Conservation (phyloP, 1,140 invertebrate genomes). For the Ceratosolen solmsi region DNA sequence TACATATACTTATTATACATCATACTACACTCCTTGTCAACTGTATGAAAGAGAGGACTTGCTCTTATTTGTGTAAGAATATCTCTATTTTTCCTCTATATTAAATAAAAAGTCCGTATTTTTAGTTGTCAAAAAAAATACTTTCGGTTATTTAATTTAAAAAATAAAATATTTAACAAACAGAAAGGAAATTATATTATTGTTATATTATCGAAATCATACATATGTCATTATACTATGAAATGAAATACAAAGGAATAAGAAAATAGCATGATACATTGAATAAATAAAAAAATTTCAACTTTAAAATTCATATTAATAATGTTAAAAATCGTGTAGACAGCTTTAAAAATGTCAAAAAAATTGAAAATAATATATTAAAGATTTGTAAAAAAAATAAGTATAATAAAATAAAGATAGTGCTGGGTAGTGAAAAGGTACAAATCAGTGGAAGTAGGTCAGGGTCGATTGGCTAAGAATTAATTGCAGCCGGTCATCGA, state of each 20-base stretch:
- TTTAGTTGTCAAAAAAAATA: conserved; percentile 19
- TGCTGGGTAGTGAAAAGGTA: neutral
- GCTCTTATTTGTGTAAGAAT: neutral
- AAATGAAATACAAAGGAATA: no score
- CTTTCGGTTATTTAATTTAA: no score
- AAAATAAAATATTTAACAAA: no score
- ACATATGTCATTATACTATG: no score
- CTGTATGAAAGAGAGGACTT: neutral
- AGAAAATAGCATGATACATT: no score
- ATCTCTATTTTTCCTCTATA: neutral
- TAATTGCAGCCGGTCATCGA: conserved; percentile 53
- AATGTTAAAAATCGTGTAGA: no score
- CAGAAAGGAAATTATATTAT: no score
- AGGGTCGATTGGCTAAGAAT: conserved; percentile 54
- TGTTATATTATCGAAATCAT: no score
- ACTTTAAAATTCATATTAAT: no score
- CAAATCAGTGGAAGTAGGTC: conserved; percentile 53
- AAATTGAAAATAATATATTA: no score
- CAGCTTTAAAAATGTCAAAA: no score
- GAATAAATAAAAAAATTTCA: no score
- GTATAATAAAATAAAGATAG: neutral
- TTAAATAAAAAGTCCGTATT: neutral
- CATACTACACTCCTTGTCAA: conserved; percentile 32
- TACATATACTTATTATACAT: neutral
- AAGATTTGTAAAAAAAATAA: neutral